Percentiles rank a stretch among this genome's conserved stretches.
Conservation (phyloP, 2,888 invertebrate species). For the Helleia helle region DNA sequence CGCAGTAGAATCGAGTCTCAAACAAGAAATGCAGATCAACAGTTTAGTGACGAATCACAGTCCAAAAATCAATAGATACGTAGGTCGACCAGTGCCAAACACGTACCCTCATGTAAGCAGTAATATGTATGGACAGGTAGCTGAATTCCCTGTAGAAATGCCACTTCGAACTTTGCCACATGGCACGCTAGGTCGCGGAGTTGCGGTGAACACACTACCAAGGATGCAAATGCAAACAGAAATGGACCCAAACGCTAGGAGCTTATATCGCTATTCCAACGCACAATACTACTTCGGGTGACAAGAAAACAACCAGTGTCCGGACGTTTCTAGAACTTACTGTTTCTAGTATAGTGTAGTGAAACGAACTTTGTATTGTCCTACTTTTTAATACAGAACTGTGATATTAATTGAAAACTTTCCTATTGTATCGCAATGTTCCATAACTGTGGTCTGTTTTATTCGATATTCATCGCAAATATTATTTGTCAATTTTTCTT, state of each 20-base stretch:
- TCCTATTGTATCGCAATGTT: conserved; percentile 51
- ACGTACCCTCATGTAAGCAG: conserved; percentile 66
- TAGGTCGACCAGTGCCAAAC: conserved; percentile 62
- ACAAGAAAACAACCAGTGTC: conserved; percentile 74
- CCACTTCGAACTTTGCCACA: conserved; percentile 64
- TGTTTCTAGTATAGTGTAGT: conserved; percentile 71
- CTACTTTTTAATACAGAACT: conserved; percentile 70
- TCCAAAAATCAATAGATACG: conserved; percentile 66
- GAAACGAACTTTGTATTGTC: conserved; percentile 57
- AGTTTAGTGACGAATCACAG: conserved; percentile 48
- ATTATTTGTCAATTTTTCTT: conserved; percentile 1
- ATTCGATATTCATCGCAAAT: conserved; percentile 12
- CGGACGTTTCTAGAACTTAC: conserved; percentile 72
- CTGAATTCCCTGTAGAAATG: conserved; percentile 70
- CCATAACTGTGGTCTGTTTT: conserved; percentile 40
- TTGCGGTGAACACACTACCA: conserved; percentile 61
- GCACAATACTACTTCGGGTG: conserved; percentile 85
- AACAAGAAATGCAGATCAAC: conserved; percentile 61
- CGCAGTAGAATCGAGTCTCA: conserved; percentile 54
- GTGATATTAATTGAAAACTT: conserved; percentile 70
- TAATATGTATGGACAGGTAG: conserved; percentile 69
- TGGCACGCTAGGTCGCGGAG: conserved; percentile 59
- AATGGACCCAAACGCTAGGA: conserved; percentile 73
- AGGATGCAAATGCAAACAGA: conserved; percentile 64
- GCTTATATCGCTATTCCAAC: conserved; percentile 77